A percentile compares a stretch with the other conserved stretches of the same genome.
Conservation (phyloP, 2,888 invertebrate genomes). For the Cremastinae sp. region DNA sequence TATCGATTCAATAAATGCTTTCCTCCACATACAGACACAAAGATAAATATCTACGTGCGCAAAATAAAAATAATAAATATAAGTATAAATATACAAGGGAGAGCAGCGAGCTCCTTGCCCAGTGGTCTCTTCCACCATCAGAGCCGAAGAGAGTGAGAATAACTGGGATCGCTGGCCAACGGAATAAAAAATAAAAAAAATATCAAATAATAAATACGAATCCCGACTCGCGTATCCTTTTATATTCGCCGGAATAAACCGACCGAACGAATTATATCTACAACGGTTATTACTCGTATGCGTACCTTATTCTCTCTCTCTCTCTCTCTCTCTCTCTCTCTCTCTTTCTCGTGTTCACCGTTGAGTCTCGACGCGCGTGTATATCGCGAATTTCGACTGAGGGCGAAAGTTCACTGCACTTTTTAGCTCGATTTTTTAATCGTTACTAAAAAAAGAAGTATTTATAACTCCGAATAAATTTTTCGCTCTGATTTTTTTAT, state of each 20-base stretch:
- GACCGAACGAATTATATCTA: too few species aligned
- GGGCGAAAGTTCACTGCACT: conserved; percentile 31
- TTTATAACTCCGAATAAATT: too few species aligned
- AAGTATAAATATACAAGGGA: conserved; percentile 3
- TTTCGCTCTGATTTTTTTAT: background rate
- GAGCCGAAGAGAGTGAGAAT: conserved; percentile 27
- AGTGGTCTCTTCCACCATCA: conserved; percentile 27
- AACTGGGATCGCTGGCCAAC: conserved; percentile 21
- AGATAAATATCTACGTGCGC: background rate
- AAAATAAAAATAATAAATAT: background rate
- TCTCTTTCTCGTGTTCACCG: conserved; percentile 48
- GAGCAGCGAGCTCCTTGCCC: conserved; percentile 28
- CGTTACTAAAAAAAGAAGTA: too few species aligned
- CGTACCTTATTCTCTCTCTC: background rate
- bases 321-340: conserved; percentile 5
- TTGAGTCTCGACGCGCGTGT: conserved; percentile 10
- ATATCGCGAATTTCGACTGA: conserved; percentile 7
- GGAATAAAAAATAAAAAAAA: background rate
- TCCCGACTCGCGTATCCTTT: too few species aligned
- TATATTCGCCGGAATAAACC: too few species aligned
- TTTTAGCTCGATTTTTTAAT: too few species aligned
- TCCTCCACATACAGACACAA: conserved; percentile 44
- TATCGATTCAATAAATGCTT: conserved; percentile 74
- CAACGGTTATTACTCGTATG: conserved; percentile 3
- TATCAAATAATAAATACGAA: too few species aligned